Conservation (phyloP, 2,113 vertebrate species). For the Proteles cristata region DNA sequence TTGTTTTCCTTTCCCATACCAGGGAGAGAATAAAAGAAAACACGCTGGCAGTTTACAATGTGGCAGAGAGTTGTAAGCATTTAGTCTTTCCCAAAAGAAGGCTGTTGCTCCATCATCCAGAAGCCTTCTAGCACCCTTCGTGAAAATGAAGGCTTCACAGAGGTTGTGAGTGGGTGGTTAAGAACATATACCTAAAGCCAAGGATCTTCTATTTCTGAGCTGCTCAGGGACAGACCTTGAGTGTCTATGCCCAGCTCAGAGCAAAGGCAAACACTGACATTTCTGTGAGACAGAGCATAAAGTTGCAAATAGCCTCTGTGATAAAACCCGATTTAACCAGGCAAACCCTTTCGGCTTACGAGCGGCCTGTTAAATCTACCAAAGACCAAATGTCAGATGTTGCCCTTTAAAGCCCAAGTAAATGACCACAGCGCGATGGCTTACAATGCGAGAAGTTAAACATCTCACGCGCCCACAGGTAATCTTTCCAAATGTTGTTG, state of each 20-base stretch:
- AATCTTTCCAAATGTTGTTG: constrained; percentile 65
- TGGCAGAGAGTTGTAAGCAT: not conserved
- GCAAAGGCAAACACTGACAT: constrained; percentile 75
- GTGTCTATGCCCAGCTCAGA: constrained; percentile 21
- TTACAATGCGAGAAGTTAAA: constrained; percentile 80
- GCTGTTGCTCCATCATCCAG: not conserved
- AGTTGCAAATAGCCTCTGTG: constrained; percentile 79
- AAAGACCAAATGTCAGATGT: constrained; percentile 82
- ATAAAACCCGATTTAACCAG: constrained; percentile 82
- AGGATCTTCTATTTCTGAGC: constrained; percentile 25
- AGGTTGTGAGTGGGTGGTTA: not conserved
- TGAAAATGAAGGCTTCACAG: constrained; percentile 12
- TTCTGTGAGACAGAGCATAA: constrained; percentile 67
- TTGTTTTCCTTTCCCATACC: not conserved
- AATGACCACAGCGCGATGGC: constrained; percentile 76
- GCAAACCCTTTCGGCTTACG: constrained; percentile 80
- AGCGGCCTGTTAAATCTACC: constrained; percentile 65
- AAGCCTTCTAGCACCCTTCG: not conserved
- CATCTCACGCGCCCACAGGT: constrained; percentile 55
- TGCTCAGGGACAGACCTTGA: constrained; percentile 17
- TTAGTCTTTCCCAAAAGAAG: constrained; percentile 4
- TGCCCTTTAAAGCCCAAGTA: constrained; percentile 83
- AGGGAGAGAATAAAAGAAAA: constrained; percentile 57
- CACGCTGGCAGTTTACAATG: constrained; percentile 6
- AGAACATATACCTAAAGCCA: not conserved